Base-by-base conservation (phyloP, 2,113 vertebrate species). In the Kryptolebias marmoratus region DNA sequence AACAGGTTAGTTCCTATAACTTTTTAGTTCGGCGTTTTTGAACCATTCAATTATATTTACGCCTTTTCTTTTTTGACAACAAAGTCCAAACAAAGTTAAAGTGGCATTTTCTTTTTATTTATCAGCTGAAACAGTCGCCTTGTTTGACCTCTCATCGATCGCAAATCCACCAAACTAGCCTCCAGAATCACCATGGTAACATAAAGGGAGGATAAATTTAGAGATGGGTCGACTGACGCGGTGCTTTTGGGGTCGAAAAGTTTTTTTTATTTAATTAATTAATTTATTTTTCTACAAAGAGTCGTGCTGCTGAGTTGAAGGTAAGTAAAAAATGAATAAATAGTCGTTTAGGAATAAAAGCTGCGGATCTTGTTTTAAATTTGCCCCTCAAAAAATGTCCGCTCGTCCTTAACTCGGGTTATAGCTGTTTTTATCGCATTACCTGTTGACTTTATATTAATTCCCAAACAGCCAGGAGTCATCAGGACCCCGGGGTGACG, bases 1-100 rank as follows among this genome's bases (percentile, higher is more conserved):
- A 85, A 84, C 85, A 88, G 66, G 69, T 85, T 45, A 45, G 22
- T 11, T 31, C 18, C 1, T 4, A 30, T 36, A 5, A 61, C 56
- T 67, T 68, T 10, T 16, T 22, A 63, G 6, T 70, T 42, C 53
- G 3, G 11, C 14, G 6, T 39, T 56, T 64, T 28, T 27, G 58
- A 1, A 8, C 0, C 42, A 9, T 5, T 42, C 5, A 42, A 42
- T 42, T 42, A 42, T 42, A 42, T 42, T 42, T 42, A 30, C 18
- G 13, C 50, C 5, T 4, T 11, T 28, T 22, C 22, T 22, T 12
- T 44, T 3, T 15, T 22, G 0, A 2, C 10, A 36, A 4, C 5
- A 2, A 6, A 5, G 2, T 9, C 7, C 11, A 15, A 55, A 56
- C 18, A n/a, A 31, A 11, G 27, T 64, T 7, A n/a, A 31, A 11